Percentiles rank a stretch among this genome's conserved stretches.
Evolutionary conservation across 1,140 invertebrate species (phyloP).

Genomic region (Pseudomyrmex pallidus): DNA sequence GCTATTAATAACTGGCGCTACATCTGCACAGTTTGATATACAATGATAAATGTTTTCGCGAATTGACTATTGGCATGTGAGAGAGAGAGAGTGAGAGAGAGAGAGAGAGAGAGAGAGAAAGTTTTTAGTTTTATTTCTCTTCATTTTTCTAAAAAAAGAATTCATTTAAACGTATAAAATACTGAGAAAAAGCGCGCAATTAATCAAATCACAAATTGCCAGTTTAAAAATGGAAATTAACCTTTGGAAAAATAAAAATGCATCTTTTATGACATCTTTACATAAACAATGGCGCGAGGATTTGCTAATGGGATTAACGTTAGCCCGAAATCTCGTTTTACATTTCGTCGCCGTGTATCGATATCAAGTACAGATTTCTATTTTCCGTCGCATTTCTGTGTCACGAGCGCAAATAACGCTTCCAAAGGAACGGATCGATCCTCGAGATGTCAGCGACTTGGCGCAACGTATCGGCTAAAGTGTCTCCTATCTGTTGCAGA

Average conservation of each 20-base stretch:
- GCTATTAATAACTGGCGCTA: conserved; percentile 26
- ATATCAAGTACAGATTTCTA: conserved; percentile 46
- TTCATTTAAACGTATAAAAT: not conserved
- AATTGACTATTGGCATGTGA: not conserved
- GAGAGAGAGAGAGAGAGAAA: not conserved
- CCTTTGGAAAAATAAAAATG: not conserved
- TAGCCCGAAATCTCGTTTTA: conserved; percentile 5
- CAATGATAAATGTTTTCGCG: conserved; percentile 11
- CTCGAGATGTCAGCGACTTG: conserved; percentile 69
- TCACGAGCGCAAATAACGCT: conserved; percentile 41
- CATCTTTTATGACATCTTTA: not conserved
- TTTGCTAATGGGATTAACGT: conserved; percentile 13
- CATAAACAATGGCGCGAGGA: not conserved
- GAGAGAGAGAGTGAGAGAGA: not conserved
- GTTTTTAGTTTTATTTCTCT: not conserved
- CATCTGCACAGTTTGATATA: not conserved
- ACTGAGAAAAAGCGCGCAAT: not conserved
- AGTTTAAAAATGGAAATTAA: not conserved
- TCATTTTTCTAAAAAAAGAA: not conserved
- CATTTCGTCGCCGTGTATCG: not conserved
- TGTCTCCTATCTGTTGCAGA: conserved; percentile 74
- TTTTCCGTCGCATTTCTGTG: conserved; percentile 39
- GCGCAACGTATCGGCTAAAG: conserved; percentile 72
- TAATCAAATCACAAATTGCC: conserved; percentile 3
- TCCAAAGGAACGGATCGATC: conserved; percentile 62